Conservation (phyloP, 1,140 invertebrate species). For the Scylla paramamosain region DNA sequence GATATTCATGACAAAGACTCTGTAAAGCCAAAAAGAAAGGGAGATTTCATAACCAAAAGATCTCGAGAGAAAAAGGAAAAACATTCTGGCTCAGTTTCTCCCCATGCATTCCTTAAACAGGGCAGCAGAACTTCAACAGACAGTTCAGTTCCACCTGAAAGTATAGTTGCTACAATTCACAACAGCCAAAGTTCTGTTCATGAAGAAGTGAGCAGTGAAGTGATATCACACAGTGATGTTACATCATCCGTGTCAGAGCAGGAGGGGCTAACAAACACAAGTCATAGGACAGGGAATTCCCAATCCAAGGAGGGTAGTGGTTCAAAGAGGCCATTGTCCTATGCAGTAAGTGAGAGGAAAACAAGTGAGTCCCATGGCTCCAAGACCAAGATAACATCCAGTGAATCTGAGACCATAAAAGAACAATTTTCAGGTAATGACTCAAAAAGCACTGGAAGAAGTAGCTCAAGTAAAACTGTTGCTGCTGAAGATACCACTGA, state of each 20-base stretch:
- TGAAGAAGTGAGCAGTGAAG: slow-evolving; percentile 61
- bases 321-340: slow-evolving; percentile 27
- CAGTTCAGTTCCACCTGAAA: slow-evolving; percentile 59
- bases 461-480: slow-evolving; percentile 43
- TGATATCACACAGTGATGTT: slow-evolving; percentile 60
- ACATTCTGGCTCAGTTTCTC: slow-evolving; percentile 41
- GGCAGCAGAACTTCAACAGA: slow-evolving; percentile 37
- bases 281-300: slow-evolving; percentile 4
- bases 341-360: not conserved
- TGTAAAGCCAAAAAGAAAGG: slow-evolving; percentile 59
- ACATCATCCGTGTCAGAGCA: slow-evolving; percentile 70
- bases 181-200: slow-evolving; percentile 68
- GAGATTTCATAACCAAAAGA: slow-evolving; percentile 52
- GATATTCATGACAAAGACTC: slow-evolving; percentile 58
- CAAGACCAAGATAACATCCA: not conserved
- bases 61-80: slow-evolving; percentile 65
- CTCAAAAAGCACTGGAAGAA: slow-evolving; percentile 28
- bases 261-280: slow-evolving; percentile 19
- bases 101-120: not conserved
- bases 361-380: not conserved
- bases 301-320: slow-evolving; percentile 40
- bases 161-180: slow-evolving; percentile 46
- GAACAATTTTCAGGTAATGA: not conserved
- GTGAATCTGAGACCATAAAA: not conserved
- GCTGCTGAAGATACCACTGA: not conserved